Evolutionary conservation across 2,888 invertebrate species (phyloP).

Genomic region (Bembecia ichneumoniformis): DNA sequence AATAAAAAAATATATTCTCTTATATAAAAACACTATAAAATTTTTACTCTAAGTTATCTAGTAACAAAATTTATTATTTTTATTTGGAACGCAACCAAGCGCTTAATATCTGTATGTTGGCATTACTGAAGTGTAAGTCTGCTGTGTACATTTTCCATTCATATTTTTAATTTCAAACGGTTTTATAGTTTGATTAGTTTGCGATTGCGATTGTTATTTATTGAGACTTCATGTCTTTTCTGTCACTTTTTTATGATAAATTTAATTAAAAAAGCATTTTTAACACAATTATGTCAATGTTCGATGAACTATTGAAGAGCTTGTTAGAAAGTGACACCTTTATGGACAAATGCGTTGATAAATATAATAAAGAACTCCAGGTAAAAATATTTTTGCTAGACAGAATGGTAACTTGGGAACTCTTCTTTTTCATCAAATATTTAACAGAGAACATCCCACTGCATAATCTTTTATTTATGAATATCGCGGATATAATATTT

Average conservation of each 20-base stretch:
- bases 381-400: slow-evolving; percentile 23
- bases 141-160: no score
- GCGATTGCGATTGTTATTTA: slow-evolving; percentile 26
- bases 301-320: slow-evolving; percentile 36
- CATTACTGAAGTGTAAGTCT: no score
- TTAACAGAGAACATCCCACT: no score
- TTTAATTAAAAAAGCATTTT: slow-evolving; percentile 35
- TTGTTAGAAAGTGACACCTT: slow-evolving; percentile 32
- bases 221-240: slow-evolving; percentile 32
- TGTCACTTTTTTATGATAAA: slow-evolving; percentile 38
- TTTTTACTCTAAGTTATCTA: no score
- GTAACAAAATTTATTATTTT: no score
- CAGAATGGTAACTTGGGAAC: slow-evolving; percentile 6
- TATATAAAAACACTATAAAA: no score
- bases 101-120: no score
- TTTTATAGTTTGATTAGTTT: slow-evolving; percentile 34
- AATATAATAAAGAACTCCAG: slow-evolving; percentile 46
- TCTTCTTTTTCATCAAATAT: background rate
- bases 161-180: slow-evolving; percentile 49
- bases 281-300: slow-evolving; percentile 54
- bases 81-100: no score
- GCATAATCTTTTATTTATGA: background rate
- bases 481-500: slow-evolving; percentile 2
- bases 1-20: no score
- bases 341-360: slow-evolving; percentile 34